Conservation (phyloP, 1,140 invertebrate species). For the Phocides pigmalion region DNA sequence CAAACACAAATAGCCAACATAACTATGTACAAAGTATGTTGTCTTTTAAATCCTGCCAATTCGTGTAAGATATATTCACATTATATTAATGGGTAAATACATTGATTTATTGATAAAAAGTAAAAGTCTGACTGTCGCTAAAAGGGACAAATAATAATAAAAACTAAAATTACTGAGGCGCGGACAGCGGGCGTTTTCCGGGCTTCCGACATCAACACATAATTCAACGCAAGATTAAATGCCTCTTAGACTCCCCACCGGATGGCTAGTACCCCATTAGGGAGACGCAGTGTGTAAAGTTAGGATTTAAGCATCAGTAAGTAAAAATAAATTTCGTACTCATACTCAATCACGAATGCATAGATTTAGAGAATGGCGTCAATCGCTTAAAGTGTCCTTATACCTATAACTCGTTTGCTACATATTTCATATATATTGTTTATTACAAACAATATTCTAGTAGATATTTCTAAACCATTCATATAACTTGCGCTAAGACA, state of each 20-base stretch:
- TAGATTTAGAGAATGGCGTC: not conserved
- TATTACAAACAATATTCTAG: too few species aligned
- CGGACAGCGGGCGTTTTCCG: slow-evolving; percentile 58
- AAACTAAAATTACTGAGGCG: slow-evolving; percentile 43
- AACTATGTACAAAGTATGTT: too few species aligned
- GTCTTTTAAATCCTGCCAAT: too few species aligned
- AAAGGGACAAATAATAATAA: slow-evolving; percentile 40
- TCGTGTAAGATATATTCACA: too few species aligned
- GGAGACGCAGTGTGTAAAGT: slow-evolving; percentile 45
- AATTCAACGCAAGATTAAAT: slow-evolving; percentile 80
- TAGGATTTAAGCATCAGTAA: slow-evolving; percentile 28
- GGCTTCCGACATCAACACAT: slow-evolving; percentile 75
- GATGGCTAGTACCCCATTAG: slow-evolving; percentile 71
- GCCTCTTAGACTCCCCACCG: slow-evolving; percentile 69
- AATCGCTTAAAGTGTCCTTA: not conserved
- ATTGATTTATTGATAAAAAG: slow-evolving; percentile 2
- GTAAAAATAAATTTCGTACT: slow-evolving; percentile 18
- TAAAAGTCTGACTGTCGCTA: slow-evolving; percentile 8
- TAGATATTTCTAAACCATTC: too few species aligned
- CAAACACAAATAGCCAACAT: too few species aligned
- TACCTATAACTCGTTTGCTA: too few species aligned
- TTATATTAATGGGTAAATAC: not conserved
- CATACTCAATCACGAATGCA: not conserved
- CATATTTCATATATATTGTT: too few species aligned
- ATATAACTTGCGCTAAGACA: too few species aligned